Conservation (phyloP, 2,888 invertebrate genomes). For the Bugula neritina region DNA sequence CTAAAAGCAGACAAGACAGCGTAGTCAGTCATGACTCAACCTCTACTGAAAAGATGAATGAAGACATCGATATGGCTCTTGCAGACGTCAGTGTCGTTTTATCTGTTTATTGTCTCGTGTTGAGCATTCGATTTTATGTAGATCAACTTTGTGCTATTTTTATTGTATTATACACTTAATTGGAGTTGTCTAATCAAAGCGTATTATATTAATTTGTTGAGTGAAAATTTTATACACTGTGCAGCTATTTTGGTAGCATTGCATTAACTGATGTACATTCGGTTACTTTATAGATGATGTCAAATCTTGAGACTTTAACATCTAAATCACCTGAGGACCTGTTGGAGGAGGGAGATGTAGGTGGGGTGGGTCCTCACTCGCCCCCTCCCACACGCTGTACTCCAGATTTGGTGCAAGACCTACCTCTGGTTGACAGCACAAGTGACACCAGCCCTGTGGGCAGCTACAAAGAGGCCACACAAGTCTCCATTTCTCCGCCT, state of each 20-base stretch:
- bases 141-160: too few relatives aligned
- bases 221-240: too few relatives aligned
- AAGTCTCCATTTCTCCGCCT: background rate
- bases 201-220: too few relatives aligned
- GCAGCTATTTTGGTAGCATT: too few relatives aligned
- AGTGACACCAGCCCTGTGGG: conserved; percentile 24
- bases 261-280: too few relatives aligned
- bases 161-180: too few relatives aligned
- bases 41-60: conserved; percentile 36
- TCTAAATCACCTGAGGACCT: background rate
- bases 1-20: background rate
- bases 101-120: too few relatives aligned
- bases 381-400: conserved; percentile 51
- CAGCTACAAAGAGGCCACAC: conserved; percentile 10
- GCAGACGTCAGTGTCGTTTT: conserved; percentile 42
- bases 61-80: conserved; percentile 51
- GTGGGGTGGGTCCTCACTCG: background rate
- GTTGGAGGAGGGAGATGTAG: background rate
- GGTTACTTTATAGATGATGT: conserved; percentile 16
- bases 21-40: background rate
- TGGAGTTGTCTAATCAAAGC: too few relatives aligned
- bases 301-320: conserved; percentile 1
- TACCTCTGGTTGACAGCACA: conserved; percentile 39
- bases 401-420: conserved; percentile 51
- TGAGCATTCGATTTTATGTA: too few relatives aligned